Base-by-base conservation (phyloP, 2,797 vertebrate genomes). In the Anomalospiza imberbis region DNA sequence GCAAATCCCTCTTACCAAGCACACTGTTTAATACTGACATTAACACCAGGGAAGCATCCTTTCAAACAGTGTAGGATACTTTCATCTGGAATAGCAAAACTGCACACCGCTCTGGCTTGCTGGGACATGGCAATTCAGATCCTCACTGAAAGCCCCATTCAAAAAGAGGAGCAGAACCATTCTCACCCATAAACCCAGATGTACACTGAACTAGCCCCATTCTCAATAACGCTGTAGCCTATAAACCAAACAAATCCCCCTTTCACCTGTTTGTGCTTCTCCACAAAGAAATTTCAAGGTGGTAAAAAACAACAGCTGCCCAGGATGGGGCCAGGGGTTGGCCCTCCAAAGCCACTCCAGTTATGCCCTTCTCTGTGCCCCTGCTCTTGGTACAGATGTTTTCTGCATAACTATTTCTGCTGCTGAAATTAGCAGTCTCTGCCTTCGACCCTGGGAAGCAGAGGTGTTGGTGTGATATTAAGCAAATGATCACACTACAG, bases 211-310 rank as follows among this genome's bases (percentile, higher is more conserved):
- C 24, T 45, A 25, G 13, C 58, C 15, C 4, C 16, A 7, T 13
- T 66, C 63, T 54, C 29, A 82, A 16, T 42, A 68, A 72, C 12
- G 3, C 10, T 40, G 58, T 29, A 7, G 36, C 36, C 58, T 26
- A 9, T 9, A 53, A 67, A 68, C 4, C 17, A 2, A 1, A 16
- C 22, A 38, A 58, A n/a, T 6, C 17, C 10, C 4, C 2, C 25
- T 78, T 79, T 47, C n/a, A 51, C 13, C 6, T 40, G 1, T 42
- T 44, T 51, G 3, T 60, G 26, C 48, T 63, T n/a, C 32, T 57
- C 32, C 54, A 44, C 12, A 22, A 31, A n/a, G 31, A 26, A 48
- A 25, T 76, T 55, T 55, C n/a, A 32, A 66, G 31, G 2, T 28
- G 26, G 6, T n/a, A 7, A 12, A 22, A 79, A 66, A 13, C 10